Evolutionary conservation across 2,113 vertebrate genomes (phyloP).

Genomic region (Galemys pyrenaicus): DNA sequence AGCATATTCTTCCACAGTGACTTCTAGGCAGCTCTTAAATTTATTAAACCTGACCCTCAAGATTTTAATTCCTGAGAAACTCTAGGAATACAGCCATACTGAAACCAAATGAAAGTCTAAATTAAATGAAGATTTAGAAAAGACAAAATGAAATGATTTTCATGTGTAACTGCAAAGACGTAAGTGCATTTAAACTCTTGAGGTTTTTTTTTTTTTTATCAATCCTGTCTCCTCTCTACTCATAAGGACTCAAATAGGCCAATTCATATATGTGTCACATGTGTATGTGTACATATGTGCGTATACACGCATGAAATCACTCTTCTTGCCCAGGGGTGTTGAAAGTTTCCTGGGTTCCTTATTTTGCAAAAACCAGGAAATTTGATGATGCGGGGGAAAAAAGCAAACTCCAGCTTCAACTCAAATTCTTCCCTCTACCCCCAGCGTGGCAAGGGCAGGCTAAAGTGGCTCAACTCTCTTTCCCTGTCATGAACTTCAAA

Average conservation of each 20-base stretch:
- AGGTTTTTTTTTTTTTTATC: neutral
- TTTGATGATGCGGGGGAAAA: neutral
- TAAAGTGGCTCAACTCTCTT: rapidly evolving
- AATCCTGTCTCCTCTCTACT: neutral
- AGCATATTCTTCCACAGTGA: neutral
- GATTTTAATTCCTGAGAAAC: neutral
- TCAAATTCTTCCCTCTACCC: neutral
- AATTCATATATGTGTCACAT: no score
- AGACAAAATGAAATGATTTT: neutral
- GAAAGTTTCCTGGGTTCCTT: neutral
- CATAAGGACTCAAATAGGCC: no score
- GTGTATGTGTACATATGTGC: neutral
- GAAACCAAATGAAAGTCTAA: neutral
- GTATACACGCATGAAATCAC: neutral
- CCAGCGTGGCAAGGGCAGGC: neutral
- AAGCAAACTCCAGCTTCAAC: neutral
- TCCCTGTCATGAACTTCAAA: neutral
- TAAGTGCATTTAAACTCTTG: neutral
- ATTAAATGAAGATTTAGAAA: neutral
- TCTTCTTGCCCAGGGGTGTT: neutral
- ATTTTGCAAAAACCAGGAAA: neutral
- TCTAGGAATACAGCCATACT: neutral
- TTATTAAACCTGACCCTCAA: neutral
- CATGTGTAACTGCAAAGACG: neutral
- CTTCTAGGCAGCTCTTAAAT: neutral